phyloP scores from a whole-genome alignment of 2,888 invertebrate species.

The Cerceris rybyensis region DNA sequence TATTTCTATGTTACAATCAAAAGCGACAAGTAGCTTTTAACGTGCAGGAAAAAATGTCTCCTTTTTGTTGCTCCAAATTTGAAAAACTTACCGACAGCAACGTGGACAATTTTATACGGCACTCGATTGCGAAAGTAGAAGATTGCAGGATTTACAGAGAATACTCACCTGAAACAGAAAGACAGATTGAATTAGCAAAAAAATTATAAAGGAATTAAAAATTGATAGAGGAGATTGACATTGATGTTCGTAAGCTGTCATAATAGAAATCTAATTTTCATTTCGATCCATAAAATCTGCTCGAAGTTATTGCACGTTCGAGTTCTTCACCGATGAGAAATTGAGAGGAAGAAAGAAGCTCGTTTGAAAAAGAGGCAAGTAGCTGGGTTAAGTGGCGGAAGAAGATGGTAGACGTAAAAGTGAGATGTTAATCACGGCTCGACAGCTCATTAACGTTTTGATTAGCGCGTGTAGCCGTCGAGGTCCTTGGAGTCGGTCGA shows the following conservation, averaged over 20 bases:
- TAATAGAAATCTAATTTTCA: slow-evolving; percentile 24
- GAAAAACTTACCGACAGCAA: slow-evolving; percentile 39
- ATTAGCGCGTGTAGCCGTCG: slow-evolving; percentile 68
- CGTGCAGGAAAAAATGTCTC: background rate
- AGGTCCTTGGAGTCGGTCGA: slow-evolving; percentile 29
- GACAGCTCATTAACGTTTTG: slow-evolving; percentile 75
- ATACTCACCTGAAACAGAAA: slow-evolving; percentile 61
- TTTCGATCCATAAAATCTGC: slow-evolving; percentile 7
- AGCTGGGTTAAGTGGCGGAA: slow-evolving; percentile 46
- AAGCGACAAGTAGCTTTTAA: background rate
- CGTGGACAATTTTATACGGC: background rate
- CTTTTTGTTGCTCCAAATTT: background rate
- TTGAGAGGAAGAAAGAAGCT: slow-evolving; percentile 35
- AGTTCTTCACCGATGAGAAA: slow-evolving; percentile 20
- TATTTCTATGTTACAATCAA: background rate
- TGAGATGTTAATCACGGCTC: slow-evolving; percentile 71
- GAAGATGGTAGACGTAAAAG: slow-evolving; percentile 60
- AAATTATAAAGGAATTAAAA: background rate
- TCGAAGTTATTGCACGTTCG: slow-evolving; percentile 27
- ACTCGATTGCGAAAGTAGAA: background rate
- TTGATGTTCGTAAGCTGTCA: background rate
- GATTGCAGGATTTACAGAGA: slow-evolving; percentile 2
- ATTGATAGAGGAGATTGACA: background rate
- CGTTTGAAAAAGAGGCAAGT: slow-evolving; percentile 25
- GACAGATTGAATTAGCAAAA: slow-evolving; percentile 36